Base-by-base conservation (phyloP, 2,888 invertebrate species). In the Idaea dimidiata region DNA sequence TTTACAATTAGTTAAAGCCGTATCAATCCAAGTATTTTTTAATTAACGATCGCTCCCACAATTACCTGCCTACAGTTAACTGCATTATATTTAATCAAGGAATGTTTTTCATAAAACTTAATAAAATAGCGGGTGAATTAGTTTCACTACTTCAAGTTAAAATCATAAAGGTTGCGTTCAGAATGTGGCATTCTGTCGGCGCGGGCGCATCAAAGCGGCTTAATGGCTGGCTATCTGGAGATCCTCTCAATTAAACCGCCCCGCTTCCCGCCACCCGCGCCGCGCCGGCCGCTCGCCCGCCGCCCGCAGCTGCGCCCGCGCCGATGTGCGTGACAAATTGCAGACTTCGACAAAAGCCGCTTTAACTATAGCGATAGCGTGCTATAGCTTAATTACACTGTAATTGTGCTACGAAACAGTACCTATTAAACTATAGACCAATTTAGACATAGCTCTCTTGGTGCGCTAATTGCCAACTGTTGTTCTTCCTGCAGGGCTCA, bases 241-340 rank as follows among this genome's bases (percentile, higher is more conserved):
- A 71, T 70, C 63, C 65, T 72, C 70, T 79, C 76, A 79, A 77
- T 79, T 79, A 78, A 70, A 62, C 59, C 67, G 62, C 65, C 57
- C 64, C 65, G 57, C 63, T 17, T 60, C 54, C 33, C 17, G 17
- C 43, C 16, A 7, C 32, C 32, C 32, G 32, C 32, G 32, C 32
- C 32, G 32, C 32, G 6, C 43, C 8, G 6, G 32, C 60, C 18
- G 43, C 54, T 14, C 17, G 17, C 43, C 10, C 18, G 17, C 54
- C 58, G 58, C 18, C 61, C 24, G 57, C 59, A 60, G 65, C 72
- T 65, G 72, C 73, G 62, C 62, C 64, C 72, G 77, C 74, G 70
- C 71, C 66, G 61, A 70, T 69, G 77, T 83, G 81, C 86, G 82
- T 85, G 82, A 84, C 84, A 82, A 85, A 86, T 85, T 84, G 82